Conservation (phyloP, 2,797 vertebrate genomes). For the Sebastes cheni region DNA sequence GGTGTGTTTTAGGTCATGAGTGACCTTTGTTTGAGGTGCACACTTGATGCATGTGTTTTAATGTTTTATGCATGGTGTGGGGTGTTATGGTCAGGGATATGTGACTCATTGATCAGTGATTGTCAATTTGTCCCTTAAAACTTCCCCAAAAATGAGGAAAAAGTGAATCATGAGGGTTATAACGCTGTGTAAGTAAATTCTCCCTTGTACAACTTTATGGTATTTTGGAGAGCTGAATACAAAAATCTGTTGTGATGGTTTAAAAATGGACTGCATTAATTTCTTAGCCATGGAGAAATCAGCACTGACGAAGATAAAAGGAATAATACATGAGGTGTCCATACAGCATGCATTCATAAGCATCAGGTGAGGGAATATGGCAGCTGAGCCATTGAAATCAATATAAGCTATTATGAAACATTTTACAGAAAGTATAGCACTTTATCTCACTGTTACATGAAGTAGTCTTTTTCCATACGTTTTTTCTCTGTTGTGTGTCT, state of each 20-base stretch:
- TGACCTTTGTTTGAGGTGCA: conserved; percentile 14
- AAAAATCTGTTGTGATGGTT: conserved; percentile 52
- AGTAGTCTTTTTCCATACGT: conserved; percentile 55
- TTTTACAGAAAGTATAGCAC: conserved; percentile 73
- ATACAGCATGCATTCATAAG: conserved; percentile 68
- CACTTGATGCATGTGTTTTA: conserved; percentile 6
- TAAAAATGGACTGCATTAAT: conserved; percentile 53
- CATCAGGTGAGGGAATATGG: conserved; percentile 55
- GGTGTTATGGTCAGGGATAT: conserved; percentile 20
- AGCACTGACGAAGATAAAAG: conserved; percentile 38
- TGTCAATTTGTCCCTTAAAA: conserved; percentile 65
- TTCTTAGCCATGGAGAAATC: conserved; percentile 40
- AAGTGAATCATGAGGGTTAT: neutral
- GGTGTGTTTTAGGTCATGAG: neutral
- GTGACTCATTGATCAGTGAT: conserved; percentile 63
- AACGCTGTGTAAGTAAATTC: conserved; percentile 19
- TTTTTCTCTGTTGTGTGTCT: conserved; percentile 30
- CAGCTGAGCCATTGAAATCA: conserved; percentile 60
- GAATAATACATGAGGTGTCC: conserved; percentile 60
- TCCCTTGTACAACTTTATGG: conserved; percentile 18
- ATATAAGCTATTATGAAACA: conserved; percentile 65
- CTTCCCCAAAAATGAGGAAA: neutral
- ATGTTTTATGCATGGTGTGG: conserved; percentile 1
- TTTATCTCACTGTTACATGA: conserved; percentile 64
- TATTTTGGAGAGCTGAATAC: conserved; percentile 26